These are phyloP conservation scores for Rhodeus uyekii DNA, from an alignment of 2,797 vertebrate species.

Conservation along the genomic window DNA sequence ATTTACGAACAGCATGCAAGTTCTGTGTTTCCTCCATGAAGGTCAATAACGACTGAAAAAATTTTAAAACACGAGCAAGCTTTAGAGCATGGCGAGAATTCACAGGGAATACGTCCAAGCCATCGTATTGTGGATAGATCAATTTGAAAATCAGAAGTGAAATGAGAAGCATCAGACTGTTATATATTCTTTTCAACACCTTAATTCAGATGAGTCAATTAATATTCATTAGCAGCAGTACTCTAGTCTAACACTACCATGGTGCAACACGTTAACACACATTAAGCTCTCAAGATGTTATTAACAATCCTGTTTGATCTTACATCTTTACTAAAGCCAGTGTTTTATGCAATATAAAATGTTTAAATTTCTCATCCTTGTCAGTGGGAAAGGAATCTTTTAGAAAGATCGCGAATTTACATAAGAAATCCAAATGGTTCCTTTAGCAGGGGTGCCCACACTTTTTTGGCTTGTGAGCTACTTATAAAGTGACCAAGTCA, in stretches of 20 bases:
- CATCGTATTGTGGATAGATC: background rate
- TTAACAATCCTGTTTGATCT: conserved; percentile 13
- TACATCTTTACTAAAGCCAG: conserved; percentile 26
- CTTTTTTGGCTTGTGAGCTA: too few relatives aligned
- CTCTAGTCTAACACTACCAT: background rate
- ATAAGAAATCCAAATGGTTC: background rate
- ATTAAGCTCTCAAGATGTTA: conserved; percentile 15
- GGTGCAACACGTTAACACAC: background rate
- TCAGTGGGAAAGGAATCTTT: background rate
- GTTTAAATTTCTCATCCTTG: background rate
- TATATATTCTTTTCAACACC: background rate
- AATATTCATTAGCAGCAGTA: conserved; percentile 23
- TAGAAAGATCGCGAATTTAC: background rate
- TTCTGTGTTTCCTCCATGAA: background rate
- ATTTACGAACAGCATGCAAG: background rate
- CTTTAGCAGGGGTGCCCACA: too few relatives aligned
- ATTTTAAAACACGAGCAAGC: background rate
- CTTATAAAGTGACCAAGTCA: too few relatives aligned
- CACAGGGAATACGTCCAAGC: background rate
- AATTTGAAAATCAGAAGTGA: background rate
- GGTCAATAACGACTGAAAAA: conserved; percentile 4
- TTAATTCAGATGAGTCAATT: conserved; percentile 7
- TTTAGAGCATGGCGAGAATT: background rate
- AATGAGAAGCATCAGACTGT: background rate
- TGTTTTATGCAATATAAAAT: conserved; percentile 21